Base-by-base conservation (phyloP, 2,888 invertebrate species). In the Megastigmus dorsalis region DNA sequence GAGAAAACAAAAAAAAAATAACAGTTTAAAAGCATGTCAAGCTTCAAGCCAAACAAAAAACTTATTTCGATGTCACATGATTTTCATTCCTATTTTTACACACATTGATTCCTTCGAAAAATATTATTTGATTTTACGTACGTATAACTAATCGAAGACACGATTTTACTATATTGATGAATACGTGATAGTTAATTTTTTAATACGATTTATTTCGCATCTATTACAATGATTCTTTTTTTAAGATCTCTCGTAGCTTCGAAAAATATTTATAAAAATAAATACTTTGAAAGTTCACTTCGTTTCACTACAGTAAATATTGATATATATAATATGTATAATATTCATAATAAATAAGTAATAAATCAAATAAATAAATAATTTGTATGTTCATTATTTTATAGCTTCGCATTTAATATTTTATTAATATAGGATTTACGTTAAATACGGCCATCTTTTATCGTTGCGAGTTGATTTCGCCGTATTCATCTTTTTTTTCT, bases 281-380 rank as follows among this genome's bases (percentile, higher is more conserved):
- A 88, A 88, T 87, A 86, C 84, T 86, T 86, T 84, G 83, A 84
- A 83, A 83, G 80, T 83, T 82, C 79, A 80, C 77, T 78, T 80
- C 79, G 78, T 81, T 76, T 82, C 78, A 77, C 83, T 84, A 84
- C 80, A 80, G 77, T 82, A 81, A 74, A 78, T 79, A 83, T 82
- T 80, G 80, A 80, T 74, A 71, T 74, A 77, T 74, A 76, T 75
- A 80, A 80, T 79, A 77, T 67, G 79, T 80, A 79, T 77, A 80
- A 80, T 79, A 76, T 79, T 80, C 79, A 85, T 81, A 85, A 86
- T 85, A 86, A 88, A 88, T 87, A 88, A 86, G 85, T 84, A 83
- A 82, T 83, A 86, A 85, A 84, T 86, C 85, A 87, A 87, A 88
- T 87, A 88, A 86, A 87, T 87, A 86, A 86, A 87, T 87, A 86